A percentile compares a stretch with the other conserved stretches of the same genome.
Evolutionary conservation across 2,113 vertebrate species (phyloP).

Genomic region (Urocolius indicus): DNA sequence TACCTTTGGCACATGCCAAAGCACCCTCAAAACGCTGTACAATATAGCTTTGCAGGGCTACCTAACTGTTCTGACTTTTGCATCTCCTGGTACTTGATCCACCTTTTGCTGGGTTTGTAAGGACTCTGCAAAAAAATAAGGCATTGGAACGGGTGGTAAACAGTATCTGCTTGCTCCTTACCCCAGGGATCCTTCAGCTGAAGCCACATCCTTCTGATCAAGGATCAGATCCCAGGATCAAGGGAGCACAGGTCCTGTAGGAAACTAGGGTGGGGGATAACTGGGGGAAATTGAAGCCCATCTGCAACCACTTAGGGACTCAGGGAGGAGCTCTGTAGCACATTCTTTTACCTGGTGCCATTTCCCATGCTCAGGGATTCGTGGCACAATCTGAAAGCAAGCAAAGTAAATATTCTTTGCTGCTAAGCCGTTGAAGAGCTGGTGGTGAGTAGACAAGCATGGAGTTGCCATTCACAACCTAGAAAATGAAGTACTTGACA

Average conservation of each 20-base stretch:
- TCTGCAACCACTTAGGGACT: neutral
- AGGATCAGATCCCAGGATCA: neutral
- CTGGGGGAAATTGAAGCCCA: neutral
- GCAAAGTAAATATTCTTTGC: neutral
- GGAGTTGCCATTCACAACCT: neutral
- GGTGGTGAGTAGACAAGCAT: neutral
- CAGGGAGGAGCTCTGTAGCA: neutral
- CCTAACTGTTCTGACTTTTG: neutral
- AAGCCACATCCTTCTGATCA: neutral
- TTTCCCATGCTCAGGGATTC: neutral
- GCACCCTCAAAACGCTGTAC: neutral
- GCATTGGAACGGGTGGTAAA: neutral
- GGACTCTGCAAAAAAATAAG: neutral
- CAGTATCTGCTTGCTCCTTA: neutral
- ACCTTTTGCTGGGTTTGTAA: neutral
- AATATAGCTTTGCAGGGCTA: neutral
- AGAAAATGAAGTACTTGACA: neutral
- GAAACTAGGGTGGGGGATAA: neutral
- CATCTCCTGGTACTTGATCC: neutral
- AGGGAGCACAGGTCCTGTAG: neutral
- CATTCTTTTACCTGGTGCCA: fast-evolving
- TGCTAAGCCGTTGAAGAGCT: neutral
- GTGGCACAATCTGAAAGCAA: neutral
- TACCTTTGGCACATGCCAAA: neutral
- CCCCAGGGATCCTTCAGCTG: neutral